Percentiles rank a stretch among this genome's conserved stretches.
Conservation (phyloP, 53 echinoderm and acorn worm genomes). For the Apostichopus leukothele region DNA sequence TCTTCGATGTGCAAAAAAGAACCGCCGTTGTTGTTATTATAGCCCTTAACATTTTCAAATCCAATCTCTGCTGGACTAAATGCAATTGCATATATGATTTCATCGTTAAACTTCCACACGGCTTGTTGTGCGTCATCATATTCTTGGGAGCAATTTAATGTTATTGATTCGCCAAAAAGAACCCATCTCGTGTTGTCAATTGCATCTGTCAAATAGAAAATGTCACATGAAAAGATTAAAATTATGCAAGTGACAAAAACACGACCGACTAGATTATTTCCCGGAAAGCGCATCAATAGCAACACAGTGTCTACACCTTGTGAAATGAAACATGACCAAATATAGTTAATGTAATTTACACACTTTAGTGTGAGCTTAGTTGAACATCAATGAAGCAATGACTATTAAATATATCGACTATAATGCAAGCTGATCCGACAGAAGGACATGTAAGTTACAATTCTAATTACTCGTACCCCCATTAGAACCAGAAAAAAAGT, state of each 20-base stretch:
- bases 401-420: accelerated
- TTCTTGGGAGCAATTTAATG: background rate
- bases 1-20: background rate
- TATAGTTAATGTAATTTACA: no score
- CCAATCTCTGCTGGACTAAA: background rate
- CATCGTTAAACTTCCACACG: background rate
- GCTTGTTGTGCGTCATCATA: background rate
- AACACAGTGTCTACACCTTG: no score
- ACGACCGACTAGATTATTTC: no score
- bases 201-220: background rate
- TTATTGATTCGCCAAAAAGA: background rate
- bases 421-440: no score
- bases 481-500: no score
- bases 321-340: no score
- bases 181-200: background rate
- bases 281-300: no score
- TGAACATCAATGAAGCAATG: no score
- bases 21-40: background rate
- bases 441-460: no score
- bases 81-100: background rate
- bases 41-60: background rate
- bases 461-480: no score
- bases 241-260: no score
- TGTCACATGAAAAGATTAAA: background rate
- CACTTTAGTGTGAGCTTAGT: no score